These are phyloP conservation scores for Theristicus caerulescens DNA, from an alignment of 2,113 vertebrate species.

Conservation along the genomic window DNA sequence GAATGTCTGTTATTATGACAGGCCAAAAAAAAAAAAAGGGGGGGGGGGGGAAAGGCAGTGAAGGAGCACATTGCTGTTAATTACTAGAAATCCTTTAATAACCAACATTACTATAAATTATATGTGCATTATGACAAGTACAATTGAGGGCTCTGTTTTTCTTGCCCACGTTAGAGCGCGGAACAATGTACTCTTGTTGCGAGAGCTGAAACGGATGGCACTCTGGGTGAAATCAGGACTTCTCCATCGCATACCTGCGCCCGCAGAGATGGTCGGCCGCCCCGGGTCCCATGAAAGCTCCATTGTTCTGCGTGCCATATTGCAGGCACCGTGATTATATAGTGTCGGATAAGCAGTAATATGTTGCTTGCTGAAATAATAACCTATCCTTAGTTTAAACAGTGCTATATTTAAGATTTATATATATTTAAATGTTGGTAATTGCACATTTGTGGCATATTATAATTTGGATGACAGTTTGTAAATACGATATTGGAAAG, in stretches of 20 bases:
- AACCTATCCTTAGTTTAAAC: background rate
- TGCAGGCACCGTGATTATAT: background rate
- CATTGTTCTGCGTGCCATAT: background rate
- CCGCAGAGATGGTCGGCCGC: background rate
- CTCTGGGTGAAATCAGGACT: background rate
- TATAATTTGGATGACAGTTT: background rate
- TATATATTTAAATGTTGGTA: background rate
- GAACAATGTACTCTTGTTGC: constrained; percentile 64
- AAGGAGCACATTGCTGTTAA: constrained; percentile 61
- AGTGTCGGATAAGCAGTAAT: background rate
- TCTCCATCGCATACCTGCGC: constrained; percentile 36
- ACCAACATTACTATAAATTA: constrained; percentile 70
- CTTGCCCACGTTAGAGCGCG: background rate
- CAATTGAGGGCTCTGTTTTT: constrained; percentile 64
- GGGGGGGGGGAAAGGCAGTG: background rate
- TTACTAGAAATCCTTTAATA: constrained; percentile 73
- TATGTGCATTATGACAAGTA: constrained; percentile 44
- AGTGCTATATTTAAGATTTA: background rate
- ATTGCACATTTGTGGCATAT: background rate
- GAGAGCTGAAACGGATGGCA: constrained; percentile 15
- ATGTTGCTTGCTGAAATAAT: background rate
- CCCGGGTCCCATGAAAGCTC: background rate
- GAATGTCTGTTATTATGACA: constrained; percentile 56
- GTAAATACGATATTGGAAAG: background rate
- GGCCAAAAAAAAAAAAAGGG: background rate